Base-by-base conservation (phyloP, 2,113 vertebrate genomes). In the Eurystomus gularis region DNA sequence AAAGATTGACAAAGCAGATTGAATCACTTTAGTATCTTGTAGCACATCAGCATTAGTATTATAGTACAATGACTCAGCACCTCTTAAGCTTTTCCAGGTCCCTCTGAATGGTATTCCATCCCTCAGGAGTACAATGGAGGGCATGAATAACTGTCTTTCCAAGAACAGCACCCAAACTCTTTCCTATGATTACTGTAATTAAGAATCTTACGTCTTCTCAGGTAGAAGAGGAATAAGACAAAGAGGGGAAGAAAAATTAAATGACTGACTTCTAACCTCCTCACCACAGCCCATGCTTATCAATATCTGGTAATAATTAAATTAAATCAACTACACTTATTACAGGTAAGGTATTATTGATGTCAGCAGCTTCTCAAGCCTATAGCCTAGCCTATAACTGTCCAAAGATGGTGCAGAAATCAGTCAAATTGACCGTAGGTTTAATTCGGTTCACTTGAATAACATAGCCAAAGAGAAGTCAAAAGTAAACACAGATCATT, bases 231-330 rank as follows among this genome's bases (percentile, higher is more conserved):
- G 73, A 65, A 37, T 13, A 11, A 73, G 17, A 42, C 10, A 88
- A 55, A 84, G 10, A 64, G 21, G 55, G 28, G 16, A 61, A 44
- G 24, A 54, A 7, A 73, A 49, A 15, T 77, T 54, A 49, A 60
- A 55, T 75, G 13, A 49, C 25, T 25, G 10, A 55, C 15, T 88
- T 51, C 13, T 54, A 54, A 39, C 2, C 40, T n/a, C 13, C 6
- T 39, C 11, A 51, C n/a, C n/a, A n/a, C n/a, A n/a, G n/a, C n/a
- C 17, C 20, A 23, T 13, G 6, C 1, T 73, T 80, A 39, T 57
- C 26, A 58, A 11, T 75, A 66, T 21, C 14, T 61, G 0, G 0
- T 35, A 48, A 35, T n/a, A n/a, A n/a, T n/a, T n/a, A 3, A 62
- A 65, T 26, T 35, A 58, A 77, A 71, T 42, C 37, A 31, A 61